Base-by-base conservation (phyloP, 2,888 invertebrate species). In the Eupithecia subumbrata region DNA sequence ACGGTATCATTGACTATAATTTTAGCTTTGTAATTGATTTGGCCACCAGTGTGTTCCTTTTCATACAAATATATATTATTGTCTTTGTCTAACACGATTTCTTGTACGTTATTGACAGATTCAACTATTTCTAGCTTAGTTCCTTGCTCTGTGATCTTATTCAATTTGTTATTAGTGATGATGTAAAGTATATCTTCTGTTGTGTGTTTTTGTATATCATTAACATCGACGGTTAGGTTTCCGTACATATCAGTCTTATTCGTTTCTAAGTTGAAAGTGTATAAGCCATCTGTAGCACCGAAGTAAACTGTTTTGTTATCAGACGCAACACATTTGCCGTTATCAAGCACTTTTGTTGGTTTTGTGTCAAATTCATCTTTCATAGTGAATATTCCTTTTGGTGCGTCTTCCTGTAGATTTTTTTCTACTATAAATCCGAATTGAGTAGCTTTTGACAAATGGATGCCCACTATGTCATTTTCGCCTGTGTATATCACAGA, bases 211-310 rank as follows among this genome's bases (percentile, higher is more conserved):
- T 71, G 64, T 74, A 78, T 72, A 30, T 71, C 72, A 76, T 25
- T 68, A 1, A 78, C 34, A 37, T 78, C 43, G 30, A 64, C 48
- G 74, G 75, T 76, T 45, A 78, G 60, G 45, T 75, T 74, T 18
- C 78, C 78, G 14, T 74, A 76, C 25, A 74, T 78, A 3, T 70
- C 69, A 70, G 72, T 56, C 37, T 40, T 69, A 0, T 69, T 70
- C 0, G 43, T 34, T 60, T 22, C 14, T 18, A 67, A 48, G 48
- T 78, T 76, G n/a, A 73, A 78, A n/a, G 67, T 76, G 25, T 78
- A 78, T 40, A 78, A 45, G 25, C 78, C 78, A 37, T 78, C 73
- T 7, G 56, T 30, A 4, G 78, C 73, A 12, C 75, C 78, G 11
- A 75, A 30, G 45, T 60, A 75, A 3, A 74, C 69, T 12, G 73